Base-by-base conservation (phyloP, 2,888 invertebrate genomes). In the Drosophila macrospina region DNA sequence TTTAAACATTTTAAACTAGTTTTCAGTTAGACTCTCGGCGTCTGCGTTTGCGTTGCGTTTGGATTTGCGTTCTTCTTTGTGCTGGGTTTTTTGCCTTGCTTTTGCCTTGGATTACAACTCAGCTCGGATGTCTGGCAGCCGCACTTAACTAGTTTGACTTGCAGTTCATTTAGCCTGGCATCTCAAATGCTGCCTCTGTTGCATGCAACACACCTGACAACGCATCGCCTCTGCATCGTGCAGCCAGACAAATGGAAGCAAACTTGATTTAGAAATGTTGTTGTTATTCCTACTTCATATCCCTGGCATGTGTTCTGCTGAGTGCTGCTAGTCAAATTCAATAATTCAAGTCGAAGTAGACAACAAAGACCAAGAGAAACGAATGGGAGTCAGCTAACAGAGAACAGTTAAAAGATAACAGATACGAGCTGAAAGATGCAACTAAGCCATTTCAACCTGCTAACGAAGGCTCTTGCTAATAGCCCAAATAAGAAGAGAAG, bases 61-160 rank as follows among this genome's bases (percentile, higher is more conserved):
- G 20, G 3, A 60, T 60, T 66, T 61, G 51, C 10, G 45, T 62
- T 47, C 26, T 51, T 8, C 41, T 69, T 45, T 55, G 66, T n/a
- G n/a, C n/a, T n/a, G n/a, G n/a, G 51, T 52, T 57, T 48, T 26
- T 48, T 47, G 41, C 34, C 28, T 54, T 39, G 41, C 28, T 42
- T 60, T 60, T 65, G 57, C 41, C 44, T 66, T 64, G 62, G 74
- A 74, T 68, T 74, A 74, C 75, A 74, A 63, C 48, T 54, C 8
- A 62, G 48, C 48, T 52, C 47, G 56, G 69, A 60, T 63, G 60
- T 74, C 57, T 69, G 70, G 59, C 76, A 80, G 75, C 67, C 73
- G 73, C 74, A 78, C 75, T 83, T 80, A 82, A 82, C 82, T 85
- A 80, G 78, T 80, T 82, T 82, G 80, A 77, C 74, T 78, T 79